Evolutionary conservation across 2,797 vertebrate genomes (phyloP), one percentile per base, ranked within the genome.

Genomic region (Propithecus perrieri): DNA sequence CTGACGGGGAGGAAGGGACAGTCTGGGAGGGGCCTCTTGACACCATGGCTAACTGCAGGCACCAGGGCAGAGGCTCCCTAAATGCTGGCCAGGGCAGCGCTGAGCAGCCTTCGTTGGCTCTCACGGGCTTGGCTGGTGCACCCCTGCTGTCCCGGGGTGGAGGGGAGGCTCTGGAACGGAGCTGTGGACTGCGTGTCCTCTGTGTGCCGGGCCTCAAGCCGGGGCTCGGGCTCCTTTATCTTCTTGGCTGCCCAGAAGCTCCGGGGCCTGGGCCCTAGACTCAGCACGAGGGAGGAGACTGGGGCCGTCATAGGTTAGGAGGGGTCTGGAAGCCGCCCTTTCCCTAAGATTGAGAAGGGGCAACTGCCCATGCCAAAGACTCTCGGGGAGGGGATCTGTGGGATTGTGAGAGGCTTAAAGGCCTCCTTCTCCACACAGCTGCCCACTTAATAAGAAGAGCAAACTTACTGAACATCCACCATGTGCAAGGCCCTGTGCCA

Each of bases 401-500:
- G 75, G 85, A 30, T 26, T 10, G 8, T 8, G 18, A 57, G 33
- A 7, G 13, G n/a, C 20, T 33, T 28, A 85, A 38, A 48, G 15
- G 13, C 22, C 18, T 30, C 17, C 72, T 28, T 26, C 15, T 24
- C 61, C 41, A 30, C 24, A 22, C 7, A 24, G 20, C 57, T 53
- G 46, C 2, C 11, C 18, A 15, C 18, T 14, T 17, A 6, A 8
- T 0, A 55, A 5, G 11, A 38, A 72, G 43, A 48, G 15, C 5
- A 26, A 11, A 41, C 18, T 22, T 18, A 17, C 13, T 33, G 48
- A 50, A 17, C 71, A 5, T 3, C 9, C 9, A 6, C 63, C 33
- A 0, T 7, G 4, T 8, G 94, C 30, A 1, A 1, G 9, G 78
- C 61, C 63, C 7, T 0, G n/a, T 57, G 59, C 67, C 18, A 7